Conservation (phyloP, 1,140 invertebrate species). For the Diuraphis noxia region DNA sequence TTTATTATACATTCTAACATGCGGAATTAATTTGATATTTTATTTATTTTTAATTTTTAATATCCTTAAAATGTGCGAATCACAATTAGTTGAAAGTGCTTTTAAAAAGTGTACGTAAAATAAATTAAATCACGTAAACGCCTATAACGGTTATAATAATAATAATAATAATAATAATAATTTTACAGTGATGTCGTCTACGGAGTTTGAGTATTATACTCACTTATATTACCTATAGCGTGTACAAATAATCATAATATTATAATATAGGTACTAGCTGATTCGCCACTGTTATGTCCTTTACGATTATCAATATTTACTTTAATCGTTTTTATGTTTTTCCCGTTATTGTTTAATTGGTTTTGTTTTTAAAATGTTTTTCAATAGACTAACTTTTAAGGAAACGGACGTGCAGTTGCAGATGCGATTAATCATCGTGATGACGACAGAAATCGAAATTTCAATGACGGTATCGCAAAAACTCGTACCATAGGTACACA, state of each 20-base stretch:
- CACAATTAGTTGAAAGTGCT: conserved; percentile 47
- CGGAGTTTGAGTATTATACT: not conserved
- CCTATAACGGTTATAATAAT: conserved; percentile 1
- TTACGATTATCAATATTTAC: not conserved
- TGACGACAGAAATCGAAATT: not conserved
- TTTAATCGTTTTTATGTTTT: not conserved
- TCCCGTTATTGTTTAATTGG: not conserved
- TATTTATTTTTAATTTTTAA: not conserved
- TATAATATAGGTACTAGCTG: not conserved
- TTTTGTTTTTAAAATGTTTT: not conserved
- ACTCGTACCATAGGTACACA: not conserved
- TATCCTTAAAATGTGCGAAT: conserved; percentile 38
- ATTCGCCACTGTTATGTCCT: not conserved
- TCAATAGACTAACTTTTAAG: not conserved
- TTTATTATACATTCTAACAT: not conserved
- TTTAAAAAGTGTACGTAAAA: conserved; percentile 36
- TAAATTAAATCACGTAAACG: conserved; percentile 8
- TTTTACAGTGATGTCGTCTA: not conserved
- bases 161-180: not conserved
- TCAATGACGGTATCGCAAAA: not conserved
- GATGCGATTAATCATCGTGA: not conserved
- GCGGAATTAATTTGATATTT: not conserved
- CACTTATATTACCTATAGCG: not conserved
- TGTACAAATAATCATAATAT: not conserved
- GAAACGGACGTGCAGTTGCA: not conserved